Base-by-base conservation (phyloP, 2,888 invertebrate genomes). In the Trypoxylon attenuatum region DNA sequence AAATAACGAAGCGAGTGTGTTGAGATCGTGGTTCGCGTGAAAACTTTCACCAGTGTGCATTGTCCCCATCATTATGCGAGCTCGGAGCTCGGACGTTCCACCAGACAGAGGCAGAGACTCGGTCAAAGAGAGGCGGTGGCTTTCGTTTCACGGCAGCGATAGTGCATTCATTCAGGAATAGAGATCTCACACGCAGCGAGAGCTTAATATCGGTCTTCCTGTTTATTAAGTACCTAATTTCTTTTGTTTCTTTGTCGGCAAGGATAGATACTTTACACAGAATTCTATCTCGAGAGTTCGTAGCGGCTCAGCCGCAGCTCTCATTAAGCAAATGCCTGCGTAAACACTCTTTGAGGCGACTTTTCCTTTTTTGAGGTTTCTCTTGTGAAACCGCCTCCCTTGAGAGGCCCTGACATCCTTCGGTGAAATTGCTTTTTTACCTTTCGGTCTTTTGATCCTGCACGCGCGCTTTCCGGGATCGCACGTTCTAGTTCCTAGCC, bases 31-130 rank as follows among this genome's bases (percentile, higher is more conserved):
- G 52, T 39, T 43, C 59, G 70, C 70, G 63, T 51, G 70, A 61
- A 41, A 73, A 78, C 79, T 79, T 79, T 78, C 79, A 79, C 79
- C 79, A 57, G 55, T 58, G 56, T 59, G 68, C 69, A 79, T 79
- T 79, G 73, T 79, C 70, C 73, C 46, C 62, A 60, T 75, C 72
- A 72, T 77, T 73, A 69, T 64, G 66, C 66, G 49, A 41, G 54
- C 76, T 65, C 50, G 42, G 50, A 50, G 18, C 39, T 46, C 49
- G 15, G 49, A 27, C n/a, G 19, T 18, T 42, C 54, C 22, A 19
- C 22, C 39, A 38, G 16, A 50, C 22, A 21, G 21, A 21, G n/a
- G n/a, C n/a, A n/a, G n/a, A 13, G n/a, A 33, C 33, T 33, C 6
- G 3, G 33, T 6, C n/a, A 13, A 33, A 10, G 33, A n/a, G 13